Conservation (phyloP, 2,113 vertebrate genomes). For the Phrynosoma platyrhinos region DNA sequence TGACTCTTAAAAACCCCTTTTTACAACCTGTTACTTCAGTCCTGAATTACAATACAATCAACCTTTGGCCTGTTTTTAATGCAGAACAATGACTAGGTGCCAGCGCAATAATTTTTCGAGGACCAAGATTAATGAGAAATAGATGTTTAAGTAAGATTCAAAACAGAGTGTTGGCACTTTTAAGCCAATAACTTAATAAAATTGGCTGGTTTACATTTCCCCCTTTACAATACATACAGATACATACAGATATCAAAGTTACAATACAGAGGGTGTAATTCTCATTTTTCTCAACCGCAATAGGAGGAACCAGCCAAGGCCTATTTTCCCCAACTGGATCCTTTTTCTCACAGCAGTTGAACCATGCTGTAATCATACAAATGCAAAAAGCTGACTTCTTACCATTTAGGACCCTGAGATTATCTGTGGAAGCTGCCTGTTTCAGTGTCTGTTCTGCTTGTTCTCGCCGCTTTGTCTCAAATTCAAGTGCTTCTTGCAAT, state of each 20-base stretch:
- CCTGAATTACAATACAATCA: slow-evolving; percentile 78
- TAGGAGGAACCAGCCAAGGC: not conserved
- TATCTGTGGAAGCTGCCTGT: slow-evolving; percentile 94
- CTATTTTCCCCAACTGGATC: slow-evolving; percentile 33
- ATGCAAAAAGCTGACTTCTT: slow-evolving; percentile 64
- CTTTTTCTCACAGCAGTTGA: slow-evolving; percentile 17
- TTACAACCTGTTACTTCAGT: slow-evolving; percentile 78
- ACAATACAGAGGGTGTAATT: slow-evolving; percentile 7
- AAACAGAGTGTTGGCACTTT: slow-evolving; percentile 50
- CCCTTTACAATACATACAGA: slow-evolving; percentile 26
- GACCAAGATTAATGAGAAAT: slow-evolving; percentile 70
- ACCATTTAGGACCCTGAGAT: slow-evolving; percentile 96
- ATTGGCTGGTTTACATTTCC: slow-evolving; percentile 44
- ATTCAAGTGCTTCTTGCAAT: slow-evolving; percentile 98
- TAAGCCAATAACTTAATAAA: slow-evolving; percentile 60
- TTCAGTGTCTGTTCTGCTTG: slow-evolving; percentile 95
- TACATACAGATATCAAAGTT: slow-evolving; percentile 13
- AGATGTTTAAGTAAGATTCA: slow-evolving; percentile 55
- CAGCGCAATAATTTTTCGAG: slow-evolving; percentile 63
- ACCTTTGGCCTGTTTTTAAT: slow-evolving; percentile 77
- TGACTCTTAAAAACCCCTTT: slow-evolving; percentile 72
- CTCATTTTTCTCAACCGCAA: not conserved
- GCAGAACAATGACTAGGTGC: slow-evolving; percentile 73
- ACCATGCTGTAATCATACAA: slow-evolving; percentile 37
- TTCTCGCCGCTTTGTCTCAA: slow-evolving; percentile 96